Evolutionary conservation across 2,113 vertebrate species (phyloP).

Genomic region (Perognathus longimembris): DNA sequence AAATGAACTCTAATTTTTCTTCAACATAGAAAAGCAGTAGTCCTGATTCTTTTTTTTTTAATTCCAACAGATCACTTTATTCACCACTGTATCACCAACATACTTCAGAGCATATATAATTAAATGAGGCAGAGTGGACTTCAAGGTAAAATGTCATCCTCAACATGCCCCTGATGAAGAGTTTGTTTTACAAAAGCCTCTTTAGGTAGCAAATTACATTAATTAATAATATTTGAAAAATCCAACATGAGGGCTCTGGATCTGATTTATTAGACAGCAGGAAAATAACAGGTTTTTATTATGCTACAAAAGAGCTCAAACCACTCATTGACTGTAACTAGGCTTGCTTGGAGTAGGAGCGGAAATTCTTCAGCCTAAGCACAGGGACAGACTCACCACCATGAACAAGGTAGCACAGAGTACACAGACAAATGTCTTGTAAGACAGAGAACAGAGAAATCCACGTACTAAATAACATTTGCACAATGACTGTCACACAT

Average conservation of each 20-base stretch:
- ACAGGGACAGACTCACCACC: slow-evolving; percentile 56
- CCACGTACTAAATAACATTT: slow-evolving; percentile 64
- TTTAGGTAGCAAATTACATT: slow-evolving; percentile 54
- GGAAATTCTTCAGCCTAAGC: no score
- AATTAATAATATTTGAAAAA: slow-evolving; percentile 69
- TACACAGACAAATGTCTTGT: slow-evolving; percentile 57
- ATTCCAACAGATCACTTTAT: slow-evolving; percentile 57
- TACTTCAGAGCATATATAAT: slow-evolving; percentile 39
- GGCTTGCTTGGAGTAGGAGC: neutral
- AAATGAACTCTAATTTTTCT: slow-evolving; percentile 61
- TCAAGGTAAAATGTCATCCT: slow-evolving; percentile 43
- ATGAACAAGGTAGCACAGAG: slow-evolving; percentile 41
- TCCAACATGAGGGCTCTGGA: slow-evolving; percentile 64
- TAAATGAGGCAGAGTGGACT: neutral
- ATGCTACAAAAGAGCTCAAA: slow-evolving; percentile 60
- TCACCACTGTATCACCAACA: slow-evolving; percentile 3
- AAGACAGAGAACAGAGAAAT: slow-evolving; percentile 54
- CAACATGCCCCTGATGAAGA: slow-evolving; percentile 5
- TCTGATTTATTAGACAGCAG: slow-evolving; percentile 74
- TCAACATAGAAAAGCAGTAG: slow-evolving; percentile 52
- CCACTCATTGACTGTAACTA: slow-evolving; percentile 4
- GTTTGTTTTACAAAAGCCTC: slow-evolving; percentile 45
- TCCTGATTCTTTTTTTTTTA: no score
- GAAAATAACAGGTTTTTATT: slow-evolving; percentile 44
- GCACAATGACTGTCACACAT: slow-evolving; percentile 37